Evolutionary conservation across 2,113 vertebrate species (phyloP).

Genomic region (Amazona guildingii): DNA sequence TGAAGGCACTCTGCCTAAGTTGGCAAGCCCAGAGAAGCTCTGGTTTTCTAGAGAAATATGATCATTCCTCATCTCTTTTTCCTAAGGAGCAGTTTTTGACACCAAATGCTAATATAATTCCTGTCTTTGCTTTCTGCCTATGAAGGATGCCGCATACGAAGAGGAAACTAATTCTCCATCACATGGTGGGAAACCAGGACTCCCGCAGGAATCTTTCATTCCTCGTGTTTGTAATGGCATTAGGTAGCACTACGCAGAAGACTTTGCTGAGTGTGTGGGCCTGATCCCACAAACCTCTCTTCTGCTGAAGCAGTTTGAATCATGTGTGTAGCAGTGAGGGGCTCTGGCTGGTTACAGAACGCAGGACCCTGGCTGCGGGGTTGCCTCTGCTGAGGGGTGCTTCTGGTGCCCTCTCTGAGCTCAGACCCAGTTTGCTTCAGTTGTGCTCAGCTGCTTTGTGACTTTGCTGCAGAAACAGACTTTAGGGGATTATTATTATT

Average conservation of each 20-base stretch:
- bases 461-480: background rate
- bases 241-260: background rate
- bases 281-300: background rate
- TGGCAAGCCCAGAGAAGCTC: background rate
- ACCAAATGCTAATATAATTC: background rate
- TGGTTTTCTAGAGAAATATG: background rate
- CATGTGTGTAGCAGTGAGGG: no score
- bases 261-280: background rate
- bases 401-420: background rate
- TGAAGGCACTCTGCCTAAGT: background rate
- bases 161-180: constrained; percentile 36
- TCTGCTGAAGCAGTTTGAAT: background rate
- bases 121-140: constrained; percentile 49
- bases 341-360: rapidly evolving
- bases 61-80: background rate
- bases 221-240: background rate
- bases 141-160: constrained; percentile 27
- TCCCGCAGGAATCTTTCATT: background rate
- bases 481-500: background rate
- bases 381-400: background rate
- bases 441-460: background rate
- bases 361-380: background rate
- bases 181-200: background rate
- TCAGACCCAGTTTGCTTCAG: background rate
- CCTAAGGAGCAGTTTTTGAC: background rate